Percentiles rank a stretch among this genome's conserved stretches.
phyloP scores from a whole-genome alignment of 2,888 invertebrate genomes.

The Diaprepes abbreviatus region DNA sequence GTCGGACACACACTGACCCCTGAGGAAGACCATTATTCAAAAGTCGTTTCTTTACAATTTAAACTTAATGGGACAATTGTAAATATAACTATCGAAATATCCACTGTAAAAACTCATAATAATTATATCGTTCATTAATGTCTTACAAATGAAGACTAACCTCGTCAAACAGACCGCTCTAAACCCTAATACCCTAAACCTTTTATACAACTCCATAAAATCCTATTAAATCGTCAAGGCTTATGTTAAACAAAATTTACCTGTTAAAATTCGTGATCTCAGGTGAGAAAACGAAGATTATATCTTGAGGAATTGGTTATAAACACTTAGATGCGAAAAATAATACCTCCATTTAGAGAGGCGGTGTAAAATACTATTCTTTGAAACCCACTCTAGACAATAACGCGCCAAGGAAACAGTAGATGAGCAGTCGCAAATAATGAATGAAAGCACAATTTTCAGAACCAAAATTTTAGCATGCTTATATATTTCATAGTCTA shows the following conservation, averaged over 20 bases:
- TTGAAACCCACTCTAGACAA: slow-evolving; percentile 15
- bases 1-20: too few relatives aligned
- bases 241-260: slow-evolving; percentile 14
- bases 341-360: slow-evolving; percentile 17
- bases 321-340: slow-evolving; percentile 25
- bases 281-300: slow-evolving; percentile 20
- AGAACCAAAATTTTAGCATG: too few relatives aligned
- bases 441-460: too few relatives aligned
- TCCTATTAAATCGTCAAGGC: slow-evolving; percentile 4
- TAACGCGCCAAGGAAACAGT: background rate
- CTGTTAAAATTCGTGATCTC: slow-evolving; percentile 2
- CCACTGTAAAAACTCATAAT: slow-evolving; percentile 12
- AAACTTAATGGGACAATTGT: too few relatives aligned
- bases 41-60: too few relatives aligned
- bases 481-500: too few relatives aligned
- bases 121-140: background rate
- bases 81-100: too few relatives aligned
- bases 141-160: slow-evolving; percentile 3
- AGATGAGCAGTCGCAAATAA: too few relatives aligned
- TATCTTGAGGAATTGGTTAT: slow-evolving; percentile 1
- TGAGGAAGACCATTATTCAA: too few relatives aligned
- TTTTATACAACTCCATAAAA: slow-evolving; percentile 16
- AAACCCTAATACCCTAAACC: background rate
- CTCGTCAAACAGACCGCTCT: background rate
- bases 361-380: slow-evolving; percentile 17